phyloP scores from a whole-genome alignment of 2,888 invertebrate species.

The Tenthredo livida region DNA sequence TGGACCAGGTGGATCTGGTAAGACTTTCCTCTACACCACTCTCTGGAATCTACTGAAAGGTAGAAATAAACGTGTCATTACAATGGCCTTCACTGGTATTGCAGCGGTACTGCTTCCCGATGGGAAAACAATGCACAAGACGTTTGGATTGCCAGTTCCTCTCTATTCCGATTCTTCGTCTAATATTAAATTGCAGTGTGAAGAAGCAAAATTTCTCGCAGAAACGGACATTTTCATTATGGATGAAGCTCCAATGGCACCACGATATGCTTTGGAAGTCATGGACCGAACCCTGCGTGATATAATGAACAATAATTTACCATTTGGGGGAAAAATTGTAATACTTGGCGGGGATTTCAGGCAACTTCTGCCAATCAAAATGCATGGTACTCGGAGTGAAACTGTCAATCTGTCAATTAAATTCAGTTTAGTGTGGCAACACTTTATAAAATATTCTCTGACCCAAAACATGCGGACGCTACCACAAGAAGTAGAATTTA shows the following conservation, averaged over 20 bases:
- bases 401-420: too few species aligned
- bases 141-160: background rate
- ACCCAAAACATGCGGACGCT: too few species aligned
- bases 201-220: conserved; percentile 47
- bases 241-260: conserved; percentile 59
- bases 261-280: too few species aligned
- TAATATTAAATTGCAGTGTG: conserved; percentile 54
- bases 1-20: conserved; percentile 71
- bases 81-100: conserved; percentile 59
- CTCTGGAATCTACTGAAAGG: conserved; percentile 54
- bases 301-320: too few species aligned
- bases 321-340: too few species aligned
- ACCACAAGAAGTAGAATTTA: too few species aligned
- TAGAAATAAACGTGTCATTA: conserved; percentile 53
- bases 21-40: conserved; percentile 65
- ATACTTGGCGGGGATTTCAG: too few species aligned
- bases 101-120: conserved; percentile 58
- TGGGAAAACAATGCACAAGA: background rate
- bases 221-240: conserved; percentile 49
- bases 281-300: too few species aligned
- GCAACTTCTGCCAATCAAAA: too few species aligned
- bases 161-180: conserved; percentile 42
- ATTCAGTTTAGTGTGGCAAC: too few species aligned
- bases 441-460: too few species aligned
- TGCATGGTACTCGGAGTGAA: too few species aligned